Base-by-base conservation (phyloP, 2,113 vertebrate genomes). In the Lophochroa leadbeateri region DNA sequence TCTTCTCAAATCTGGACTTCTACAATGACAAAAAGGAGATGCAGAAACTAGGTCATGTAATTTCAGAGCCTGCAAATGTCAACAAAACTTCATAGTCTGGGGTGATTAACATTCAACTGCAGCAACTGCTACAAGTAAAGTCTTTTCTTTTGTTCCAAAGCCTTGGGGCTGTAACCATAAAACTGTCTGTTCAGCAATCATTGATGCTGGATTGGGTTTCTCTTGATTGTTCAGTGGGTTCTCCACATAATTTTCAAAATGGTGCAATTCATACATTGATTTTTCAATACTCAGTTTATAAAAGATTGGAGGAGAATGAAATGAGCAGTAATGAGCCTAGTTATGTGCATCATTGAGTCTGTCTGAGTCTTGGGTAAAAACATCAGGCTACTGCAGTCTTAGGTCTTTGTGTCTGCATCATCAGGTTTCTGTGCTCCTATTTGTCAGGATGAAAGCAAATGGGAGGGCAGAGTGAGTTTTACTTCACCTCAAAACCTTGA, bases 31-130 rank as follows among this genome's bases (percentile, higher is more conserved):
- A 71, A 88, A 78, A 53, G 13, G 19, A 92, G 47, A 71, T 47
- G 17, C 4, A 90, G 55, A 76, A 91, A 65, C 88, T 85, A 88
- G 81, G 65, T 79, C 47, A 85, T 33, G 23, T 37, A 52, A 85
- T 94, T 96, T 89, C 83, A 94, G 65, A 70, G 41, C 29, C 70
- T 85, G 41, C 25, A 94, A 86, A 84, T 82, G 41, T 95, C 94
- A 93, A 84, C 60, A 92, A 76, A 84, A 72, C 72, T 84, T 84
- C 60, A 37, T 72, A 69, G 31, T 69, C 57, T 82, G 31, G 19
- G 16, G 23, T 87, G 88, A 93, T 76, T 93, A 89, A 89, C 35
- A 92, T 92, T 91, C 81, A 92, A 41, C 44, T 84, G 72, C 41
- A 76, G 44, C 70, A 93, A 86, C 27, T 61, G 14, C 67, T 81